Percentiles rank a stretch among this genome's conserved stretches.
These are phyloP conservation scores for Parascotia fuliginaria DNA, from an alignment of 2,888 invertebrate genomes.

Conservation along the genomic window DNA sequence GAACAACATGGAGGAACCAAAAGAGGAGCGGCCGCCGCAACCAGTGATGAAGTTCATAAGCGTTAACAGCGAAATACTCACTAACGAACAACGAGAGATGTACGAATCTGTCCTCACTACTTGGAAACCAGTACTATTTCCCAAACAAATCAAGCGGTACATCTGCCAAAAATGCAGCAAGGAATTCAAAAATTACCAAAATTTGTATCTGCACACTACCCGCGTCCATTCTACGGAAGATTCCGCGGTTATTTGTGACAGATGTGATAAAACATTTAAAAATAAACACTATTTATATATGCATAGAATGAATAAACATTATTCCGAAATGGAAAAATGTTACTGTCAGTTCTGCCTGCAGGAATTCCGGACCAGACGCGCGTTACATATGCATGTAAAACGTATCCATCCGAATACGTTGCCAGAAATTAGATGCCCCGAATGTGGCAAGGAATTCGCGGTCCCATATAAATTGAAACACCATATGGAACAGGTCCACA, in stretches of 20 bases:
- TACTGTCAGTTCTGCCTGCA: slow-evolving; percentile 78
- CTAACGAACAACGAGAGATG: slow-evolving; percentile 76
- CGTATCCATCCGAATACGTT: slow-evolving; percentile 71
- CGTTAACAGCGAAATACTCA: slow-evolving; percentile 67
- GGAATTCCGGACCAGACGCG: slow-evolving; percentile 72
- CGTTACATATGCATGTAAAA: slow-evolving; percentile 76
- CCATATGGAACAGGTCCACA: slow-evolving; percentile 70
- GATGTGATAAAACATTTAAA: slow-evolving; percentile 77
- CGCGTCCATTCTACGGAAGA: slow-evolving; percentile 77
- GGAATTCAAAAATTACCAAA: slow-evolving; percentile 80
- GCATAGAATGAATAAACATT: slow-evolving; percentile 81
- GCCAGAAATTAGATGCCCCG: slow-evolving; percentile 73
- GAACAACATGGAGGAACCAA: slow-evolving; percentile 18
- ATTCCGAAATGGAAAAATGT: slow-evolving; percentile 76
- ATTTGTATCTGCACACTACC: slow-evolving; percentile 73
- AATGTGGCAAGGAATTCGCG: slow-evolving; percentile 72
- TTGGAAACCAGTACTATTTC: slow-evolving; percentile 74
- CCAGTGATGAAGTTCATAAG: slow-evolving; percentile 70
- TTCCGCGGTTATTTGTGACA: slow-evolving; percentile 72
- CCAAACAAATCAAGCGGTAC: slow-evolving; percentile 66
- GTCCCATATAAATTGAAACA: slow-evolving; percentile 76
- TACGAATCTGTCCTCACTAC: slow-evolving; percentile 76
- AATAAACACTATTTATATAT: slow-evolving; percentile 81
- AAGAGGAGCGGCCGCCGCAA: slow-evolving; percentile 27
- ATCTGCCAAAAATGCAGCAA: slow-evolving; percentile 76